A percentile compares a stretch with the other conserved stretches of the same genome.
Conservation (phyloP, 2,888 invertebrate genomes). For the Tipula vernalis region DNA sequence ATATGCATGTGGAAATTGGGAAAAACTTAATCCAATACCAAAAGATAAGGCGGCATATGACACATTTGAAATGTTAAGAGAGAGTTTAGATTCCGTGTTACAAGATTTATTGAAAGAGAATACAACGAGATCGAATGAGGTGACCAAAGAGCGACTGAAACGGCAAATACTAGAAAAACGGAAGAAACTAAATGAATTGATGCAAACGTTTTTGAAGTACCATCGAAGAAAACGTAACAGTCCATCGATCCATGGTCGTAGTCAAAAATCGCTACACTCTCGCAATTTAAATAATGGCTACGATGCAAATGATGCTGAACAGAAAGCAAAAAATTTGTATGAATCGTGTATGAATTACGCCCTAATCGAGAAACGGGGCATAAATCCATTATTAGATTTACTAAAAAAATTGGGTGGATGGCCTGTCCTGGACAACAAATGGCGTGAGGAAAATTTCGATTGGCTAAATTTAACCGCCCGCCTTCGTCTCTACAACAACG, state of each 20-base stretch:
- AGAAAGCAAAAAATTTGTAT: slow-evolving; percentile 74
- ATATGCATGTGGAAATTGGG: slow-evolving; percentile 81
- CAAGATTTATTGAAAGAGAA: slow-evolving; percentile 48
- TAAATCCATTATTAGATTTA: slow-evolving; percentile 55
- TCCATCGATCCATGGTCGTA: not conserved
- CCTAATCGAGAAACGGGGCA: slow-evolving; percentile 54
- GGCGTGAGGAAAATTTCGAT: slow-evolving; percentile 54
- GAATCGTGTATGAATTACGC: slow-evolving; percentile 76
- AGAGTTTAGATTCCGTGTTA: slow-evolving; percentile 60
- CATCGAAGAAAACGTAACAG: not conserved
- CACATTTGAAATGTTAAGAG: slow-evolving; percentile 79
- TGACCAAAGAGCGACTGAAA: not conserved
- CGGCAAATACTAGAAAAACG: not conserved
- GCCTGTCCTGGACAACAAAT: slow-evolving; percentile 60
- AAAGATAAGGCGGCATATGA: slow-evolving; percentile 80
- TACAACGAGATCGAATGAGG: not conserved
- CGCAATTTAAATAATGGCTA: not conserved
- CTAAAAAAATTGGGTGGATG: slow-evolving; percentile 72
- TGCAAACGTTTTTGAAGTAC: not conserved
- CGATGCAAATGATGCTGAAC: slow-evolving; percentile 43
- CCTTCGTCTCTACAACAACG: slow-evolving; percentile 68
- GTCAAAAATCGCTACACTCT: not conserved
- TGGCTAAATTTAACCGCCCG: slow-evolving; percentile 63
- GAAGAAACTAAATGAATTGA: not conserved
- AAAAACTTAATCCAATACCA: slow-evolving; percentile 70